Percentiles rank a stretch among this genome's conserved stretches.
These are phyloP conservation scores for Charanyca ferruginea DNA, from an alignment of 2,888 invertebrate genomes.

Conservation along the genomic window DNA sequence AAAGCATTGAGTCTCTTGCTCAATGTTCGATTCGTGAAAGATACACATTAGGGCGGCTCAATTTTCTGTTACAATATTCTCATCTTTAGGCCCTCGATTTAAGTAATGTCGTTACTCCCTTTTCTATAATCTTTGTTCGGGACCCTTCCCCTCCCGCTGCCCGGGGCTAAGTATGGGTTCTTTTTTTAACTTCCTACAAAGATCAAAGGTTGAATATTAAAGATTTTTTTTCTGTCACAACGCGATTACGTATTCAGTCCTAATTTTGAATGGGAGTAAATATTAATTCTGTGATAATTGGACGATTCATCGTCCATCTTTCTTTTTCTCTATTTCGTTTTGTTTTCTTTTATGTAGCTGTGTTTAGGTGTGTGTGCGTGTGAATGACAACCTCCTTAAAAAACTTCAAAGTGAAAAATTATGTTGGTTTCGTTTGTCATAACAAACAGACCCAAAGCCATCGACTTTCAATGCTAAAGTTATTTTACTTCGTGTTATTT, in stretches of 20 bases:
- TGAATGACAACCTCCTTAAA: no score
- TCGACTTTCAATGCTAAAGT: no score
- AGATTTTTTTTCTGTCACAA: constrained; percentile 61
- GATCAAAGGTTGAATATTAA: constrained; percentile 69
- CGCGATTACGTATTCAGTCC: constrained; percentile 53
- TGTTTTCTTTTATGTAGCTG: not conserved
- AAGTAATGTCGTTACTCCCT: not conserved
- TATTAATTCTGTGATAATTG: constrained; percentile 63
- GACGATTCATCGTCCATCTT: constrained; percentile 39
- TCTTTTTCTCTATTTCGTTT: constrained; percentile 5
- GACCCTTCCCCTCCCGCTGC: constrained; percentile 21
- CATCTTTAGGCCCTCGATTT: no score
- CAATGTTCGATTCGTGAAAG: no score
- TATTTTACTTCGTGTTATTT: no score
- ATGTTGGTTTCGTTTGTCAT: no score
- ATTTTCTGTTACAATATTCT: no score
- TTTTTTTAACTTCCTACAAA: constrained; percentile 62
- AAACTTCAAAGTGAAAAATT: no score
- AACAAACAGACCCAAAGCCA: no score
- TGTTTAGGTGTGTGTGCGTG: not conserved
- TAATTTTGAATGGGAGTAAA: constrained; percentile 61
- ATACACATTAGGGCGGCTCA: no score
- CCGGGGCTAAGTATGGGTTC: constrained; percentile 52
- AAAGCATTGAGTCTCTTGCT: no score
- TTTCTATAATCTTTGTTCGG: constrained; percentile 21